Percentiles rank a stretch among this genome's conserved stretches.
Evolutionary conservation across 2,797 vertebrate species (phyloP).

Genomic region (Otus scops): DNA sequence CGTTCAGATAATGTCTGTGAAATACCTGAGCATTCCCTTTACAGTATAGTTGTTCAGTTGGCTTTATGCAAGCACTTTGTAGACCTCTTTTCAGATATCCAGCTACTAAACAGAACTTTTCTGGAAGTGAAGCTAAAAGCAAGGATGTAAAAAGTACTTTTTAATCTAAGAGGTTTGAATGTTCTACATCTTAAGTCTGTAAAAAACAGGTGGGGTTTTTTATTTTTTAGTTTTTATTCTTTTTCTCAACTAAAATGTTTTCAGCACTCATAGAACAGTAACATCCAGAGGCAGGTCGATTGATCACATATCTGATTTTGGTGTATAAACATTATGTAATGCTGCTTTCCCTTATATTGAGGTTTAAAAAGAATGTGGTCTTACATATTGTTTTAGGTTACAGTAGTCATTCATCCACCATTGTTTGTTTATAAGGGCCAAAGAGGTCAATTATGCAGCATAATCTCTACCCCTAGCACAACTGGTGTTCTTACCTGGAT

Average conservation of each 20-base stretch:
- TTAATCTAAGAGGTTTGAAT: background rate
- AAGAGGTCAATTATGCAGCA: background rate
- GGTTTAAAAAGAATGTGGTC: background rate
- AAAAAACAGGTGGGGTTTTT: fast-evolving
- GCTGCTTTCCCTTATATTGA: background rate
- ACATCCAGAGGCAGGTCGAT: background rate
- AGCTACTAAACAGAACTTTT: background rate
- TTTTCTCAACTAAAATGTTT: background rate
- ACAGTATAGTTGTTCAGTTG: background rate
- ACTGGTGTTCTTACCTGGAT: background rate
- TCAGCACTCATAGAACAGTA: background rate
- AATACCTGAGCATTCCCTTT: conserved; percentile 31
- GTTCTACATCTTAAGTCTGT: background rate
- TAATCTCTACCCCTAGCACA: too few species aligned
- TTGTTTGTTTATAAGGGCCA: background rate
- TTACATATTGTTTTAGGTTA: background rate
- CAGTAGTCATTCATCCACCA: background rate
- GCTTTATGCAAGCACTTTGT: background rate
- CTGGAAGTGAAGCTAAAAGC: background rate
- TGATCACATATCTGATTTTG: background rate
- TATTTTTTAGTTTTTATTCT: background rate
- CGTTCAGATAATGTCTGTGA: background rate
- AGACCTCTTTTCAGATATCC: background rate
- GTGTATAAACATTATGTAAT: background rate
- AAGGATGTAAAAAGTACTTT: background rate